Base-by-base conservation (phyloP, 2,113 vertebrate genomes). In the Parus major region DNA sequence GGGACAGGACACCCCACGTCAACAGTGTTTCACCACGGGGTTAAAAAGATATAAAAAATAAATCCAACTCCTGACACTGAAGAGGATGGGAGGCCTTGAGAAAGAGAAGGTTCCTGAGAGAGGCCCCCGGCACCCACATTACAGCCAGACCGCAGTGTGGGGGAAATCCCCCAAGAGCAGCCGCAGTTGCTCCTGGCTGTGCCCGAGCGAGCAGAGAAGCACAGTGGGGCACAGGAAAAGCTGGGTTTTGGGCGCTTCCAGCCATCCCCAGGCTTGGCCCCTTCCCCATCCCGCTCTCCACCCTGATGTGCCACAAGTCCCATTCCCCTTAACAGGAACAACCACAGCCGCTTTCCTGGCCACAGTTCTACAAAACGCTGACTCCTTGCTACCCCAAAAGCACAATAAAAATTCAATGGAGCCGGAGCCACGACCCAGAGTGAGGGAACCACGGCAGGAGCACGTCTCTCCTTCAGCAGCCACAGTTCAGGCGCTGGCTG, bases 1-100 rank as follows among this genome's bases (percentile, higher is more conserved):
- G 18, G 31, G 44, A 16, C 27, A 73, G 72, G 52, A 84, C 17
- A 35, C 10, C 4, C 14, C 27, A 23, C 7, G 25, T 8, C 44
- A 27, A 44, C 0, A 0, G 20, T 6, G 24, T 24, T 88, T 20
- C 57, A 66, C 41, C 3, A 2, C 2, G 0, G 9, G 31, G 19
- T 27, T 2, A 23, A 61, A 57, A 46, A 75, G 20, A 27, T 39
- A 39, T 12, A 39, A 61, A 20, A 29, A 16, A 21, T 31, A 68
- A 72, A 47, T 20, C 59, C 50, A 71, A 2, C 28, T 88, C 42
- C 56, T 10, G 9, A 85, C 39, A 66, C 47, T 16, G 5, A 77
- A 57, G 47, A 53, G 22, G 19, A 76, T 16, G 25, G 11, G 46
- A 4, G 2, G n/a, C 21, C 71, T n/a, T 2, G 19, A 77, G 59